Conservation (phyloP, 2,797 vertebrate genomes). For the Spea hammondii region DNA sequence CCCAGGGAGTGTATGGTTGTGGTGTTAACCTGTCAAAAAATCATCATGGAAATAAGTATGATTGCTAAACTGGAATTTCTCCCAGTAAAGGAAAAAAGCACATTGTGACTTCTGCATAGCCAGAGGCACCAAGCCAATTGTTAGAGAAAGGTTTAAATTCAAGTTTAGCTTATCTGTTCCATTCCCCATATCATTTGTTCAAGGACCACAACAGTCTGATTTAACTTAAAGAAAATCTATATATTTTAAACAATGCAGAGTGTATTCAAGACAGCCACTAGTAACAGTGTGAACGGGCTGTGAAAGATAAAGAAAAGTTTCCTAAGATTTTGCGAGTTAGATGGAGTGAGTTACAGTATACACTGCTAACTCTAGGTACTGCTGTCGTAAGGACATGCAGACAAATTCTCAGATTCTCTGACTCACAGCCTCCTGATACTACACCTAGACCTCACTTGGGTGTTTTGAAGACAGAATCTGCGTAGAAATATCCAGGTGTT, state of each 20-base stretch:
- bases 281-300: conserved; percentile 32
- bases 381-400: conserved; percentile 11
- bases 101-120: conserved; percentile 11
- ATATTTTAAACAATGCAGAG: conserved; percentile 14
- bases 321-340: conserved; percentile 35
- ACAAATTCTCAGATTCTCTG: conserved; percentile 1
- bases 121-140: neutral
- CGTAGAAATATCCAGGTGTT: conserved; percentile 45
- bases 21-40: conserved; percentile 3
- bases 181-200: conserved; percentile 12
- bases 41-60: conserved; percentile 5
- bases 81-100: conserved; percentile 27
- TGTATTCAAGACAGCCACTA: conserved; percentile 27
- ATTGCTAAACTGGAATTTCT: conserved; percentile 12
- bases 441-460: conserved; percentile 42
- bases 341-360: conserved; percentile 26
- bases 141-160: conserved; percentile 18
- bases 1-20: neutral
- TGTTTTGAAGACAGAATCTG: conserved; percentile 29
- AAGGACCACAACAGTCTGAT: conserved; percentile 28
- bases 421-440: conserved; percentile 10
- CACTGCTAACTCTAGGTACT: neutral
- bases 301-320: conserved; percentile 38
- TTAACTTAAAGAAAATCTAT: conserved; percentile 32
- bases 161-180: conserved; percentile 22